These are phyloP conservation scores for Aphidius gifuensis DNA, from an alignment of 1,140 invertebrate genomes.

Conservation along the genomic window DNA sequence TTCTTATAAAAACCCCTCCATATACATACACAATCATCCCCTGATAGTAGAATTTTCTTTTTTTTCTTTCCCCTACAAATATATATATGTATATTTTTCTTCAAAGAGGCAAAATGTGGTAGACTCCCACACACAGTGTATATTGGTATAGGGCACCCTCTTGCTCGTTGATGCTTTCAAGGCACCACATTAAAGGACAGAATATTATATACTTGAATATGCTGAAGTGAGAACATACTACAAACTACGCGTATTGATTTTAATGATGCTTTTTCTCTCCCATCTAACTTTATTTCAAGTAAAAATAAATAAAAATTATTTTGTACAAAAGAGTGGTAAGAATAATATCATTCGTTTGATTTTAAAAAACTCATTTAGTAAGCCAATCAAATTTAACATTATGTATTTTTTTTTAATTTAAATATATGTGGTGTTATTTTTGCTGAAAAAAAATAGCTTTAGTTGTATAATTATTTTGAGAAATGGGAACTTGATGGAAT, in stretches of 20 bases:
- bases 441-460: too few relatives aligned
- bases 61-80: slow-evolving; percentile 4
- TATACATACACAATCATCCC: slow-evolving; percentile 20
- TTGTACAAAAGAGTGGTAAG: slow-evolving; percentile 28
- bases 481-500: too few relatives aligned
- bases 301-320: too few relatives aligned
- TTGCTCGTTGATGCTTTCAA: background rate
- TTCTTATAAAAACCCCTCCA: background rate
- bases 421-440: too few relatives aligned
- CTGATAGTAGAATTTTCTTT: slow-evolving; percentile 3
- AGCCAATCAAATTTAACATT: too few relatives aligned
- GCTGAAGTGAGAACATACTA: slow-evolving; percentile 35
- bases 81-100: background rate
- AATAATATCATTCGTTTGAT: slow-evolving; percentile 36
- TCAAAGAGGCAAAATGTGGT: too few relatives aligned
- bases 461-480: too few relatives aligned
- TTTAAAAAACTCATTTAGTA: too few relatives aligned
- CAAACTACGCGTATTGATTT: slow-evolving; percentile 54
- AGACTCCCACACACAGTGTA: slow-evolving; percentile 4
- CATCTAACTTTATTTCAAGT: slow-evolving; percentile 28
- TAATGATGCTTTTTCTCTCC: slow-evolving; percentile 48
- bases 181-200: slow-evolving; percentile 24
- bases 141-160: slow-evolving; percentile 25
- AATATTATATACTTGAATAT: slow-evolving; percentile 22
- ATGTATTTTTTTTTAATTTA: too few relatives aligned